phyloP scores from a whole-genome alignment of 2,888 invertebrate species.

The Yponomeuta evonymella region DNA sequence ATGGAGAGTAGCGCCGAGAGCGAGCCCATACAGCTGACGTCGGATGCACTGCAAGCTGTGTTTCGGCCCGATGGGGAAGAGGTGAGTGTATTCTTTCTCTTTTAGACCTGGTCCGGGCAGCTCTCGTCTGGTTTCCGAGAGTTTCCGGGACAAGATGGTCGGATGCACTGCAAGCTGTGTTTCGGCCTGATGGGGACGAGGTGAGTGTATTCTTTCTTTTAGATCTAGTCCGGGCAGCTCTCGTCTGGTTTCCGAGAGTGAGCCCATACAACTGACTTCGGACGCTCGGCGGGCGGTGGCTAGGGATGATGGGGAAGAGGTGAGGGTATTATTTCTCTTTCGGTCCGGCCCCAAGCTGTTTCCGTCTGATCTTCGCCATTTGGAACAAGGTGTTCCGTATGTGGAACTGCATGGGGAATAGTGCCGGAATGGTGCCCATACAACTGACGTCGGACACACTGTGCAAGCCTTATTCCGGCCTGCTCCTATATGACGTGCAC shows the following conservation, averaged over 20 bases:
- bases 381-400: constrained; percentile 81
- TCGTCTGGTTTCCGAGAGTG: constrained; percentile 79
- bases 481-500: no score
- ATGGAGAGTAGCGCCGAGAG: constrained; percentile 86
- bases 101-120: constrained; percentile 78
- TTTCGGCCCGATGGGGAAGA: constrained; percentile 95
- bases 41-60: constrained; percentile 89
- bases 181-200: constrained; percentile 93
- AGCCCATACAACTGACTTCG: constrained; percentile 77
- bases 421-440: no score
- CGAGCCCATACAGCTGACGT: constrained; percentile 85
- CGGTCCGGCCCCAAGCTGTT: constrained; percentile 79
- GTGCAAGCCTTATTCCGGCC: no score
- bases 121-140: constrained; percentile 87
- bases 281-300: constrained; percentile 91
- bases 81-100: constrained; percentile 40
- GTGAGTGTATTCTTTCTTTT: constrained; percentile 35
- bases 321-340: constrained; percentile 28
- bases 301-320: constrained; percentile 92
- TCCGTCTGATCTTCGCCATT: constrained; percentile 88
- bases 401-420: no score
- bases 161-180: constrained; percentile 90
- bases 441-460: no score
- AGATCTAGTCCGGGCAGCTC: constrained; percentile 81
- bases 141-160: constrained; percentile 93